phyloP scores from a whole-genome alignment of 2,888 invertebrate species.

The Icerya purchasi region DNA sequence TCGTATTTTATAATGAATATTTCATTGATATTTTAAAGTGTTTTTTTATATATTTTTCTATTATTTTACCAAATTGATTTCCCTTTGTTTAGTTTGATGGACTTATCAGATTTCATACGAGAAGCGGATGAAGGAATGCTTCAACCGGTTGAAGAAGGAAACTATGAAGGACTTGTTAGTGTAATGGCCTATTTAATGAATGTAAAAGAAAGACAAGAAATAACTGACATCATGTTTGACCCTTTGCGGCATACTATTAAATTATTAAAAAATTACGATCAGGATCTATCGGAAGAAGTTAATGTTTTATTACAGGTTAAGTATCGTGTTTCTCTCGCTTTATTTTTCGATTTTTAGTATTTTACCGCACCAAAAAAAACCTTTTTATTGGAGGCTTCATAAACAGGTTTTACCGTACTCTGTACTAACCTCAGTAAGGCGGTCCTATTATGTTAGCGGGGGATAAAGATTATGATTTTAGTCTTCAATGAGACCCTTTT shows the following conservation, averaged over 20 bases:
- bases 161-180: conserved; percentile 67
- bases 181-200: conserved; percentile 86
- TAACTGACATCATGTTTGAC: conserved; percentile 87
- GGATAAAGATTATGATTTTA: no score
- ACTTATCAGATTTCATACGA: conserved; percentile 69
- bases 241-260: conserved; percentile 84
- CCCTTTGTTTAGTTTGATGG: conserved; percentile 46
- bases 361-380: no score
- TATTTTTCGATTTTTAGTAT: no score
- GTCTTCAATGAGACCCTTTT: no score
- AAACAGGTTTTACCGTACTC: no score
- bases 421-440: no score
- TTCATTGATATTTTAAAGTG: no score
- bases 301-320: conserved; percentile 60
- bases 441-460: no score
- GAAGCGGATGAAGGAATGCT: conserved; percentile 69
- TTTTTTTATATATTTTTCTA: neutral
- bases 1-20: no score
- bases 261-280: conserved; percentile 77
- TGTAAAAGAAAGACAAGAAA: conserved; percentile 69
- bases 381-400: no score
- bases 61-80: neutral
- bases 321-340: no score
- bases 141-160: conserved; percentile 59
- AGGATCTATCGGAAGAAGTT: conserved; percentile 90